Percentiles rank a stretch among this genome's conserved stretches.
Conservation (phyloP, 2,797 vertebrate genomes). For the Anguilla marmorata region DNA sequence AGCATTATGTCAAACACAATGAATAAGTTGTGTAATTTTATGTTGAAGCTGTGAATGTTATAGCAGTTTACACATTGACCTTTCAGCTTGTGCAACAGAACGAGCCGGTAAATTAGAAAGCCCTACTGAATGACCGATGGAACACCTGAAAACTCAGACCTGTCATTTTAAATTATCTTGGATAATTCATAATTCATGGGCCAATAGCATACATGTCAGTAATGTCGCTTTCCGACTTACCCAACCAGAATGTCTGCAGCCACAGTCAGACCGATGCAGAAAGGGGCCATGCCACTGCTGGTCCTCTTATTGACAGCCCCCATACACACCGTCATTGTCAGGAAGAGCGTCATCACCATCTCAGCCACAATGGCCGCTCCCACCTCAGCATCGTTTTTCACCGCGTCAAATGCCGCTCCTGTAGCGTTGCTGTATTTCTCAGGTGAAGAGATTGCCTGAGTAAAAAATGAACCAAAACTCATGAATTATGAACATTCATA, state of each 20-base stretch:
- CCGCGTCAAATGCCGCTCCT: slow-evolving; percentile 60
- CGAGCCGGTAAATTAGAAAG: neutral
- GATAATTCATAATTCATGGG: neutral
- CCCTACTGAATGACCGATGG: neutral
- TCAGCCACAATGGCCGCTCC: slow-evolving; percentile 59
- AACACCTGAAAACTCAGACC: neutral
- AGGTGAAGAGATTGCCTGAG: slow-evolving; percentile 56
- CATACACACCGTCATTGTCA: slow-evolving; percentile 77
- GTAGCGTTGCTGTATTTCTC: slow-evolving; percentile 35
- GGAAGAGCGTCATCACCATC: slow-evolving; percentile 72
- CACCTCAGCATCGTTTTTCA: slow-evolving; percentile 23
- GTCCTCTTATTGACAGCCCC: slow-evolving; percentile 72
- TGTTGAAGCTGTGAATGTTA: neutral
- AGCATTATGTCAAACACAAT: neutral
- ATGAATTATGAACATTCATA: neutral
- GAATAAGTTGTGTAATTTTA: neutral
- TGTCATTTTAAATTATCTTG: neutral
- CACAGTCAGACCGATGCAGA: slow-evolving; percentile 78
- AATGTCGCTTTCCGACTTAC: slow-evolving; percentile 58
- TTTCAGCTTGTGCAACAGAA: neutral
- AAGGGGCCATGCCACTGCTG: slow-evolving; percentile 61
- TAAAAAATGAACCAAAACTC: neutral
- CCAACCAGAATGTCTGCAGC: slow-evolving; percentile 75
- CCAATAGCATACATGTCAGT: neutral
- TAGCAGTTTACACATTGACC: neutral